These are phyloP conservation scores for Cladorhizidae sp. DNA, from an alignment of 37 sponge, comb jelly and placozoan genomes.

Conservation along the genomic window DNA sequence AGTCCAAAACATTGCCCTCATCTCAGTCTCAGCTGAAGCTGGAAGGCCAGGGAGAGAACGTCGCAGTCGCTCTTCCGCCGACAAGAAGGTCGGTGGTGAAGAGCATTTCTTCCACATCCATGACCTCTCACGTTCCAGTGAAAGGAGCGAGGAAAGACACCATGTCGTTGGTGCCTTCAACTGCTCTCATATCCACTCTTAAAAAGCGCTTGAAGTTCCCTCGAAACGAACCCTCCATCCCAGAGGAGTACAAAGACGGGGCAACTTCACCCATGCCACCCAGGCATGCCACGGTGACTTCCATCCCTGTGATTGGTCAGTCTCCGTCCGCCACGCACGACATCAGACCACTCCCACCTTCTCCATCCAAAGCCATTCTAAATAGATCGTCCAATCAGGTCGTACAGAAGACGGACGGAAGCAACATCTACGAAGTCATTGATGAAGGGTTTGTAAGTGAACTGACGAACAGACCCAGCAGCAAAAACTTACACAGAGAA, in stretches of 20 bases:
- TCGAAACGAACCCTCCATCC: not conserved
- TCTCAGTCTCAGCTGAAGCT: not conserved
- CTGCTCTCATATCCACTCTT: not conserved
- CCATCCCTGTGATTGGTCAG: not conserved
- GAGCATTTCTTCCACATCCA: not conserved
- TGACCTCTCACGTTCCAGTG: no score
- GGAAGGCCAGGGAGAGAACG: not conserved
- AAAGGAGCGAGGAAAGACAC: not conserved
- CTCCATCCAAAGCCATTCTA: constrained; percentile 15
- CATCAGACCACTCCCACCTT: constrained; percentile 57
- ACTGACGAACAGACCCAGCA: not conserved
- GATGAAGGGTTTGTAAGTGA: constrained; percentile 36
- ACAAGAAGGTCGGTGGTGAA: not conserved
- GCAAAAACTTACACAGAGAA: not conserved
- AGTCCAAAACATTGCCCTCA: not conserved
- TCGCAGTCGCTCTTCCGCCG: not conserved
- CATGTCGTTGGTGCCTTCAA: not conserved
- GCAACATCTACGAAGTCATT: constrained; percentile 65
- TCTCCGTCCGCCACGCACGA: not conserved
- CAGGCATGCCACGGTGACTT: not conserved
- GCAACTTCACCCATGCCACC: constrained; percentile 2
- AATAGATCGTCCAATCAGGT: not conserved
- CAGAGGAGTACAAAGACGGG: not conserved
- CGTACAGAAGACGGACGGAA: constrained; percentile 10
- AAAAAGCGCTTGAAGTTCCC: not conserved